Conservation (phyloP, 2,797 vertebrate species). For the Acridotheres tristis region DNA sequence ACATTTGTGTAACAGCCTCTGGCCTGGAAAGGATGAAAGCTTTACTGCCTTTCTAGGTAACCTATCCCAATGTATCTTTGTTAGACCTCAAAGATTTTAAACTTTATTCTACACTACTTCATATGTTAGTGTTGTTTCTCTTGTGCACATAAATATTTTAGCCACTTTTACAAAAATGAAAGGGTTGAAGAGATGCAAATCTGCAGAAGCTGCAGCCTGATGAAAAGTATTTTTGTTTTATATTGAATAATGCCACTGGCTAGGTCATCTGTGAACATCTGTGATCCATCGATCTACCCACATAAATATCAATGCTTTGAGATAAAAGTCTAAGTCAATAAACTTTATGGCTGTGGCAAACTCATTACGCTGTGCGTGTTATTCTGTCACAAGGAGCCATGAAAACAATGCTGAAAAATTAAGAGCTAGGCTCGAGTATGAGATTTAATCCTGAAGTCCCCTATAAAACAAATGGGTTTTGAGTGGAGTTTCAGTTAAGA, state of each 20-base stretch:
- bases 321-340: conserved; percentile 35
- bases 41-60: neutral
- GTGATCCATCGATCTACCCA: conserved; percentile 11
- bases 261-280: conserved; percentile 34
- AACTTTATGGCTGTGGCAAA: conserved; percentile 9
- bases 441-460: neutral
- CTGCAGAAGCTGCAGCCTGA: neutral
- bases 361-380: neutral
- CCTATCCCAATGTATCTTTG: neutral
- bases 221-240: conserved; percentile 7
- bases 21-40: neutral
- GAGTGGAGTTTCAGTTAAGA: neutral
- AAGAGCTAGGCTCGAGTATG: neutral
- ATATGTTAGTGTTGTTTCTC: neutral
- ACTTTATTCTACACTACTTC: neutral
- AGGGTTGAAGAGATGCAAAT: neutral
- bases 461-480: neutral
- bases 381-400: neutral
- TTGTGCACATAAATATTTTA: neutral
- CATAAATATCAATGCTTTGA: conserved; percentile 28
- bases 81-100: neutral
- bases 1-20: neutral
- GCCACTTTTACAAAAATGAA: neutral
- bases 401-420: neutral
- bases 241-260: conserved; percentile 1